Conservation (phyloP, 2,797 vertebrate genomes). For the Darevskia nairensis region DNA sequence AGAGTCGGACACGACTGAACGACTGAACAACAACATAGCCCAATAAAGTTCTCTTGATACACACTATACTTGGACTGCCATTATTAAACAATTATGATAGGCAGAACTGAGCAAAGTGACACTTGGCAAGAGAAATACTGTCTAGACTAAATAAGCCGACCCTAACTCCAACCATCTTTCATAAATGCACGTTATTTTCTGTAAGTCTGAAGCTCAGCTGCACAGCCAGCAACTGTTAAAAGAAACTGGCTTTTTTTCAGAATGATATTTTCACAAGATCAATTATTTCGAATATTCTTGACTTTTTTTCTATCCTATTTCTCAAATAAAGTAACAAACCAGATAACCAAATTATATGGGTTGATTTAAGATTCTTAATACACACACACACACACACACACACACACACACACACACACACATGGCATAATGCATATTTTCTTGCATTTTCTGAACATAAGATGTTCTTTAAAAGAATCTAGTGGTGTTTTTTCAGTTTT, state of each 20-base stretch:
- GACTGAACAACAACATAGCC: too few species aligned
- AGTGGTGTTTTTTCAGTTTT: neutral
- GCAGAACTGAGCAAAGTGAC: constrained; percentile 38
- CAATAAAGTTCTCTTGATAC: constrained; percentile 57
- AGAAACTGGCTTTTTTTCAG: neutral
- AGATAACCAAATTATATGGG: constrained; percentile 15
- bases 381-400: neutral
- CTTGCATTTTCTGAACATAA: constrained; percentile 33
- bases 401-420: neutral
- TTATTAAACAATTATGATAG: constrained; percentile 62
- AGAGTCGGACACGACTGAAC: too few species aligned
- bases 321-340: constrained; percentile 20
- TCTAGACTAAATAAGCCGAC: constrained; percentile 69
- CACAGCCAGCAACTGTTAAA: constrained; percentile 32
- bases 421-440: neutral
- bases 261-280: neutral
- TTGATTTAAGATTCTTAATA: constrained; percentile 8
- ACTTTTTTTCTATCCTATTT: constrained; percentile 2
- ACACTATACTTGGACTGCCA: constrained; percentile 41
- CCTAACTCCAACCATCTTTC: constrained; percentile 60
- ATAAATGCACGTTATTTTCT: constrained; percentile 58
- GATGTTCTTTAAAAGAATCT: constrained; percentile 38
- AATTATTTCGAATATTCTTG: constrained; percentile 15
- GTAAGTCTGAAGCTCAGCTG: constrained; percentile 46
- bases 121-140: constrained; percentile 42